Base-by-base conservation (phyloP, 1,140 invertebrate species). In the Diplogasteroides magnus region DNA sequence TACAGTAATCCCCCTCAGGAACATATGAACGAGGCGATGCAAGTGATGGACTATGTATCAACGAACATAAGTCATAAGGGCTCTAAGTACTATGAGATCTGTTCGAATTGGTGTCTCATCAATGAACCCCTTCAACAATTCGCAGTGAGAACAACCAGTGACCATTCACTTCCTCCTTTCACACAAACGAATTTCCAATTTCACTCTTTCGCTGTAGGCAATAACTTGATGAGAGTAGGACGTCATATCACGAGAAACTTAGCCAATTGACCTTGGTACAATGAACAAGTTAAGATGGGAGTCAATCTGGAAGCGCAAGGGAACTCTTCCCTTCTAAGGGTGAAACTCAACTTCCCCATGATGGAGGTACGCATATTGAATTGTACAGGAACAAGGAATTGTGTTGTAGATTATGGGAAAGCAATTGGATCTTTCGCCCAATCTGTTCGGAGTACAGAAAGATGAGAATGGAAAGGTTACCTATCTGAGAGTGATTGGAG, bases 51-150 rank as follows among this genome's bases (percentile, higher is more conserved):
- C 26, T 61, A 29, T 27, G 65, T 72, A 29, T 64, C 57, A 23
- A n/a, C 15, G 3, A 59, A 67, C 19, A 14, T 76, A 6, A 74
- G 58, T n/a, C 61, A 72, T 19, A 56, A 68, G 27, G 77, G 77
- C 37, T 55, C 69, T 28, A 74, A 70, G 15, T 81, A 80, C 74
- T 67, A 59, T 27, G 60, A 74, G 48, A 74, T 81, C 64, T 81
- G 79, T 68, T 68, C 77, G 19, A 76, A 82, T 76, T 81, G 83
- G 57, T 81, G 79, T 68, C 74, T 75, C 31, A 77, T 81, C 48
- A 81, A 81, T 63, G 79, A 81, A 67, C 79, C 79, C 26, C 64
- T 81, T 31, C 70, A 79, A 15, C 79, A 81, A 64, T 81, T 82
- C 68, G 77, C 81, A 61, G 80, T 82, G 59, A 29, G 71, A 61